phyloP scores from a whole-genome alignment of 2,113 vertebrate genomes.

The Dasypus novemcinctus region DNA sequence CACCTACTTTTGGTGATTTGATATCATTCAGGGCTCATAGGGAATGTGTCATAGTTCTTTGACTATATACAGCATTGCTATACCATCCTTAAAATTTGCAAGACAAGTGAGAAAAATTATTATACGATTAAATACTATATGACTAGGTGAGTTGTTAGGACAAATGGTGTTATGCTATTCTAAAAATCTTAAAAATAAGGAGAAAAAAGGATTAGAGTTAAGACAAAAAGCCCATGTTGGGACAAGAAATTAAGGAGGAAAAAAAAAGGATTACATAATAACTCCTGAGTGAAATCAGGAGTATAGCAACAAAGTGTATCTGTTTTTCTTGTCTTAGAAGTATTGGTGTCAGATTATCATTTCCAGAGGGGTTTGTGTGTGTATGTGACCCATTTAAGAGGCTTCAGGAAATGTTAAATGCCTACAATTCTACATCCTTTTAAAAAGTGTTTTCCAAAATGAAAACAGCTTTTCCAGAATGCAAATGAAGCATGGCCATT shows the following conservation, averaged over 20 bases:
- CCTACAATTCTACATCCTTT: background rate
- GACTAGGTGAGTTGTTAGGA: conserved; percentile 56
- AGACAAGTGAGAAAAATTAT: conserved; percentile 72
- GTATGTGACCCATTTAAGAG: background rate
- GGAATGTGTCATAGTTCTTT: background rate
- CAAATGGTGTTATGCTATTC: conserved; percentile 44
- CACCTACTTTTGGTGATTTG: background rate
- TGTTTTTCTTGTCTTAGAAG: conserved; percentile 55
- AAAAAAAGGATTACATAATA: conserved; percentile 49
- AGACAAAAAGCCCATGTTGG: conserved; percentile 65
- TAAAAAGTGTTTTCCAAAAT: background rate
- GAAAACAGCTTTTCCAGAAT: background rate
- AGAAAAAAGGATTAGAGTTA: conserved; percentile 28
- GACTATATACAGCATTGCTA: conserved; percentile 50
- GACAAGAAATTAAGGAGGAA: conserved; percentile 53
- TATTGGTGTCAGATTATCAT: conserved; percentile 30
- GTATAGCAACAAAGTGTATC: background rate
- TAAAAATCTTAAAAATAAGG: conserved; percentile 47
- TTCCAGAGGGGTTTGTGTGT: conserved; percentile 4
- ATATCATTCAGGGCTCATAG: background rate
- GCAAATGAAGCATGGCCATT: background rate
- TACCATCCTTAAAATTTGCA: conserved; percentile 53
- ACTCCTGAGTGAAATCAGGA: background rate
- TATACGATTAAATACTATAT: conserved; percentile 51
- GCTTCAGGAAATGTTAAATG: background rate